These are phyloP conservation scores for Bettongia penicillata DNA, from an alignment of 2,113 vertebrate species.

Conservation along the genomic window DNA sequence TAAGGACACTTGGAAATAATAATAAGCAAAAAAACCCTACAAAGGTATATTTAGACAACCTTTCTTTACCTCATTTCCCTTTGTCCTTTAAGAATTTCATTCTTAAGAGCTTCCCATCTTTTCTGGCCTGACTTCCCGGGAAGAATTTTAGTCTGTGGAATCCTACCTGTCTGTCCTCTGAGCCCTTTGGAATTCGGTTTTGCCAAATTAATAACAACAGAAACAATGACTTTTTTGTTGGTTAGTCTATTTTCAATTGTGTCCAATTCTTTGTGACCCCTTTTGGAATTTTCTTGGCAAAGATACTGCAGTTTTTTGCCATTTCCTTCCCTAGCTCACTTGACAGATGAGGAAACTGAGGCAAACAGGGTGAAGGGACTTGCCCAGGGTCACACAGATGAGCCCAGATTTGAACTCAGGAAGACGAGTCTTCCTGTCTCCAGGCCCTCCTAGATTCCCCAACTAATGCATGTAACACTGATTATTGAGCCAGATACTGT, in stretches of 20 bases:
- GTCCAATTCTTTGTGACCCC: too few relatives aligned
- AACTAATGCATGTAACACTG: neutral
- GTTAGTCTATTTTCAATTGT: too few relatives aligned
- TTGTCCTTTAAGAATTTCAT: neutral
- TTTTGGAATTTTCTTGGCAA: too few relatives aligned
- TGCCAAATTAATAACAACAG: neutral
- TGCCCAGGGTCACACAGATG: too few relatives aligned
- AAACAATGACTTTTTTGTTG: too few relatives aligned
- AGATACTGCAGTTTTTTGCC: too few relatives aligned
- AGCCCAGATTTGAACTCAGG: too few relatives aligned
- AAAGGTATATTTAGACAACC: neutral
- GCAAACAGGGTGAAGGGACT: too few relatives aligned
- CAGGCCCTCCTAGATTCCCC: too few relatives aligned
- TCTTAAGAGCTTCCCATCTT: neutral
- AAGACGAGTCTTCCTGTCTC: too few relatives aligned
- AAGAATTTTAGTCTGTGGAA: neutral
- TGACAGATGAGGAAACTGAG: too few relatives aligned
- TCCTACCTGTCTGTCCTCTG: neutral
- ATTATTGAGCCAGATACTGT: neutral
- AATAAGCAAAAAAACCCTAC: neutral
- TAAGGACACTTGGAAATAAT: neutral
- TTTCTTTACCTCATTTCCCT: neutral
- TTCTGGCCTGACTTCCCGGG: neutral
- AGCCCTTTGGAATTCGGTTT: neutral
- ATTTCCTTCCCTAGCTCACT: too few relatives aligned